phyloP scores from a whole-genome alignment of 2,888 invertebrate genomes.

The Cataglyphis livida region DNA sequence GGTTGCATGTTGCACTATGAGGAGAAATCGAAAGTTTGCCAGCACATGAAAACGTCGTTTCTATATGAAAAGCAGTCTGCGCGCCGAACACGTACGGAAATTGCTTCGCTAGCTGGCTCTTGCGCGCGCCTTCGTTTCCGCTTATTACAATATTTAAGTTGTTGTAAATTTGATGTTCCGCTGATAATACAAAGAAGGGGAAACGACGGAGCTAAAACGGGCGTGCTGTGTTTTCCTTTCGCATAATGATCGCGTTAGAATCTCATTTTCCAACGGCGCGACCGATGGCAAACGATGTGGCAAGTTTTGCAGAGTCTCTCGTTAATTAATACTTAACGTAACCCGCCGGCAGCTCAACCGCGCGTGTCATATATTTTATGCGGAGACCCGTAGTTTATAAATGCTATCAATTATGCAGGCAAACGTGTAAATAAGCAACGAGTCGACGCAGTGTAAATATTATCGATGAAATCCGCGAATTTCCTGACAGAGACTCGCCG shows the following conservation, averaged over 20 bases:
- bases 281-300: background rate
- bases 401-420: constrained; percentile 4
- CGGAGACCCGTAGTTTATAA: background rate
- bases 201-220: background rate
- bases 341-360: background rate
- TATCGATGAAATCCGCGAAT: constrained; percentile 2
- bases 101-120: constrained; percentile 46
- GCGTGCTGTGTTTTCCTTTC: constrained; percentile 17
- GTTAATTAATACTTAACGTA: constrained; percentile 42
- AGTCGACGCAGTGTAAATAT: background rate
- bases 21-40: constrained; percentile 52
- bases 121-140: constrained; percentile 23
- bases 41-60: constrained; percentile 24
- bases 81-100: constrained; percentile 47
- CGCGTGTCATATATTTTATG: background rate
- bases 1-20: constrained; percentile 21
- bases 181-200: constrained; percentile 22
- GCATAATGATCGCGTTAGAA: constrained; percentile 34
- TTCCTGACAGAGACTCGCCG: background rate
- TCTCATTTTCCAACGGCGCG: constrained; percentile 10
- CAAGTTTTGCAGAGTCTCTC: constrained; percentile 1
- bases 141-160: constrained; percentile 53
- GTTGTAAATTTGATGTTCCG: constrained; percentile 46
- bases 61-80: constrained; percentile 53
- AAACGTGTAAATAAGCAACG: constrained; percentile 20